Evolutionary conservation across 2,113 vertebrate species (phyloP).

Genomic region (Morone chrysops): DNA sequence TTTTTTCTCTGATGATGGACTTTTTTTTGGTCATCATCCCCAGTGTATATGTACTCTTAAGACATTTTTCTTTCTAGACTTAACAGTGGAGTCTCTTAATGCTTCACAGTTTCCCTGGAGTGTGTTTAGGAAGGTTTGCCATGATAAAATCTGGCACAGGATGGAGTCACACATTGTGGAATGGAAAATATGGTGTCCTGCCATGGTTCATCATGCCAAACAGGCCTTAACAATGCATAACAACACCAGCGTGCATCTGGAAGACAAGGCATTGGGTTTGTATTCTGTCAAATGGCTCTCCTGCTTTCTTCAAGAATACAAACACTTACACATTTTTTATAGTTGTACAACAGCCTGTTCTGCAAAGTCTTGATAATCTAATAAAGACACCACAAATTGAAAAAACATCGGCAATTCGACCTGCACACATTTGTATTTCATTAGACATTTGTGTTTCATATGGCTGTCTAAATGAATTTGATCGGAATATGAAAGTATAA

Average conservation of each 20-base stretch:
- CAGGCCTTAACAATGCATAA: conserved; percentile 42
- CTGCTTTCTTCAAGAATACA: not conserved
- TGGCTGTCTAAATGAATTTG: no score
- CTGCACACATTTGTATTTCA: not conserved
- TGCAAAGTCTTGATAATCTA: not conserved
- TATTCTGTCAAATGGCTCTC: not conserved
- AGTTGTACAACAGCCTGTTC: not conserved
- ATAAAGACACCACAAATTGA: not conserved
- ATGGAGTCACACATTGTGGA: conserved; percentile 31
- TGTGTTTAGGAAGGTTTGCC: conserved; percentile 8
- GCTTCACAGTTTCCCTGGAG: not conserved
- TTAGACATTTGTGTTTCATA: conserved; percentile 22
- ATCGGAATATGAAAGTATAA: conserved; percentile 10
- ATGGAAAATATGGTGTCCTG: conserved; percentile 58
- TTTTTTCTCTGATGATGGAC: conserved; percentile 48
- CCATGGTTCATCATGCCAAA: conserved; percentile 41
- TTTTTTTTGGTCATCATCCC: conserved; percentile 29
- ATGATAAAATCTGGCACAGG: conserved; percentile 42
- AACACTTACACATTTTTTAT: not conserved
- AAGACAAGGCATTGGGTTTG: conserved; percentile 11
- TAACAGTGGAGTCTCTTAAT: conserved; percentile 10
- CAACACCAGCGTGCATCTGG: conserved; percentile 24
- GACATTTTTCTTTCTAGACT: not conserved
- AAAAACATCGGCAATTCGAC: conserved; percentile 2
- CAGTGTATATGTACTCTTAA: conserved; percentile 12